These are phyloP conservation scores for Metacarcinus magister DNA, from an alignment of 2,888 invertebrate species.

Conservation along the genomic window DNA sequence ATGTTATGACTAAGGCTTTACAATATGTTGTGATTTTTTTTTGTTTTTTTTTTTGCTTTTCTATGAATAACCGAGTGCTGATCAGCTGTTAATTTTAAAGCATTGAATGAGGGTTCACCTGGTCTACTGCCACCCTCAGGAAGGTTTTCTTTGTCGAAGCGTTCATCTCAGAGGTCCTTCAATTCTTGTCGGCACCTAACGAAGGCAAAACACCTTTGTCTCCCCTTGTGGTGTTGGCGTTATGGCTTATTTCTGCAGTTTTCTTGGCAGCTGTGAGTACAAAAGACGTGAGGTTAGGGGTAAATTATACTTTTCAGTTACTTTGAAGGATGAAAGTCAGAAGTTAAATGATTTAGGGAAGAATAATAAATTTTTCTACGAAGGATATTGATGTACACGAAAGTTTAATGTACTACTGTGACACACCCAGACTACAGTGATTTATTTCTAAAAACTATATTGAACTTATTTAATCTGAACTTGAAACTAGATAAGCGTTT, in stretches of 20 bases:
- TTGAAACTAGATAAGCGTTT: too few species aligned
- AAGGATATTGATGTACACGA: not conserved
- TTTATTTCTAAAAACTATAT: too few species aligned
- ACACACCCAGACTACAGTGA: too few species aligned
- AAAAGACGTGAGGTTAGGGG: not conserved
- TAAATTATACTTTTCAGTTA: not conserved
- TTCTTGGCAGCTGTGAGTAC: not conserved
- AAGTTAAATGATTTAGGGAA: not conserved
- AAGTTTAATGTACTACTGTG: too few species aligned
- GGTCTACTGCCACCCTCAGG: constrained; percentile 48
- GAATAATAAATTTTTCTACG: not conserved
- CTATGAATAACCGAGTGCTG: too few species aligned
- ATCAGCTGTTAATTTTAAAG: not conserved
- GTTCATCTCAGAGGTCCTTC: not conserved
- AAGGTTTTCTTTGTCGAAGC: not conserved
- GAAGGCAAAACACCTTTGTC: not conserved
- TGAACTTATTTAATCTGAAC: too few species aligned
- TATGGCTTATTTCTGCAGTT: not conserved
- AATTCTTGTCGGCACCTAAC: not conserved
- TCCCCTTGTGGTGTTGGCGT: not conserved
- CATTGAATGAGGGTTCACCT: not conserved
- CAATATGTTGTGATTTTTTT: too few species aligned
- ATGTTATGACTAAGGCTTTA: too few species aligned
- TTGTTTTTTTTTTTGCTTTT: too few species aligned
- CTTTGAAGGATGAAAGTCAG: not conserved